These are phyloP conservation scores for Turritopsis rubra DNA, from an alignment of 30 jellyfish, hydroid and myxozoan species.

Conservation along the genomic window DNA sequence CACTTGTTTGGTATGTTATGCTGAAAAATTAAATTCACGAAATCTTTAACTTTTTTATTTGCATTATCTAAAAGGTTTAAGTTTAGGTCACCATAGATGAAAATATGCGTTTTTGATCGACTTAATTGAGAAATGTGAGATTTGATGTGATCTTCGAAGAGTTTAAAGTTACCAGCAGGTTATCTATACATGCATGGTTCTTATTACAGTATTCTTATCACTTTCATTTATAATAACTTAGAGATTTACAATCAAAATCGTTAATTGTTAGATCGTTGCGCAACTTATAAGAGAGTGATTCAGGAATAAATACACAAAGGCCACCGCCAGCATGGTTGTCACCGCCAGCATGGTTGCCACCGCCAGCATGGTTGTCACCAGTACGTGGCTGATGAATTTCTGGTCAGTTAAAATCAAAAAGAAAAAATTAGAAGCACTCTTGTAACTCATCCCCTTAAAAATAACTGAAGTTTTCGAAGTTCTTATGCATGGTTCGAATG, in stretches of 20 bases:
- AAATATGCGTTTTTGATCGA: not conserved
- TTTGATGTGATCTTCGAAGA: not conserved
- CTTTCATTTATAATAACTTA: not conserved
- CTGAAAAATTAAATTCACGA: not conserved
- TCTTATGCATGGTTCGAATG: not conserved
- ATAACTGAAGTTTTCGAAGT: not conserved
- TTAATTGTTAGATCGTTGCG: not conserved
- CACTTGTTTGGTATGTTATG: no score
- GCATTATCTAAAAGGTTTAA: not conserved
- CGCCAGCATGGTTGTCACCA: no score
- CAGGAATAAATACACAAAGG: no score
- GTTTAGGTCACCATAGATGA: not conserved
- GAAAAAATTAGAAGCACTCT: not conserved
- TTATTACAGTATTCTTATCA: no score
- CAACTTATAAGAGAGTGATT: no score
- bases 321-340: no score
- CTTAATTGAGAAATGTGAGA: not conserved
- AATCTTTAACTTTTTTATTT: not conserved
- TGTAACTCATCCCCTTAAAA: not conserved
- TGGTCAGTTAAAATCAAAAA: not conserved
- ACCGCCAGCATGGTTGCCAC: no score
- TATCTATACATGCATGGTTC: no score
- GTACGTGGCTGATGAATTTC: no score
- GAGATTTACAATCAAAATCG: not conserved
- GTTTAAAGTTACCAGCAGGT: not conserved